Conservation (phyloP, 1,140 invertebrate genomes). For the Stegodyphus dumicola region DNA sequence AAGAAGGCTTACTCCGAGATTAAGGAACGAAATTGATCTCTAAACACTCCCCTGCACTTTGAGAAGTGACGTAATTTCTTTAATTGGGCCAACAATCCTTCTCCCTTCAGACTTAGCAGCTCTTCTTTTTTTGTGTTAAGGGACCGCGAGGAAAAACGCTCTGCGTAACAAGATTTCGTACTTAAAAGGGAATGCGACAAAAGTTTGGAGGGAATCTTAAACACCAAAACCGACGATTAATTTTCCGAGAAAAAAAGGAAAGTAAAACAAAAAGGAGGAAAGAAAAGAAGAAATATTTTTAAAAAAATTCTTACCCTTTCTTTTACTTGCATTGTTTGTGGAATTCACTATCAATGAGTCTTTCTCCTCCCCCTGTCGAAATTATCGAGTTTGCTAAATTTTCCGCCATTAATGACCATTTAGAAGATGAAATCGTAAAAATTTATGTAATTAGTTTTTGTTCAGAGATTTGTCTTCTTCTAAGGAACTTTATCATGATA, state of each 20-base stretch:
- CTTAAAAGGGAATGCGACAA: slow-evolving; percentile 13
- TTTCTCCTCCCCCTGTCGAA: not conserved
- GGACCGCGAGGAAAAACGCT: not conserved
- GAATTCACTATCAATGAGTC: not conserved
- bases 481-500: no score
- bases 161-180: slow-evolving; percentile 42
- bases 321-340: not conserved
- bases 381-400: not conserved
- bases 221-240: slow-evolving; percentile 42
- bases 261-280: no score
- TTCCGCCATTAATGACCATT: not conserved
- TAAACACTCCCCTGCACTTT: not conserved
- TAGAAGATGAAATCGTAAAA: not conserved
- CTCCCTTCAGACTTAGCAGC: not conserved
- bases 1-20: no score
- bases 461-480: no score
- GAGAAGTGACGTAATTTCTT: slow-evolving; percentile 7
- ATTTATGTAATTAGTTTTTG: no score
- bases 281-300: not conserved
- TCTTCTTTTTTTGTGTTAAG: not conserved
- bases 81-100: slow-evolving; percentile 20
- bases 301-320: not conserved
- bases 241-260: not conserved
- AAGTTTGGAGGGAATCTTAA: slow-evolving; percentile 47
- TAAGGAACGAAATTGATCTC: not conserved